Percentiles rank a stretch among this genome's conserved stretches.
Evolutionary conservation across 1,140 invertebrate genomes (phyloP).

Genomic region (Leptopilina clavipes): DNA sequence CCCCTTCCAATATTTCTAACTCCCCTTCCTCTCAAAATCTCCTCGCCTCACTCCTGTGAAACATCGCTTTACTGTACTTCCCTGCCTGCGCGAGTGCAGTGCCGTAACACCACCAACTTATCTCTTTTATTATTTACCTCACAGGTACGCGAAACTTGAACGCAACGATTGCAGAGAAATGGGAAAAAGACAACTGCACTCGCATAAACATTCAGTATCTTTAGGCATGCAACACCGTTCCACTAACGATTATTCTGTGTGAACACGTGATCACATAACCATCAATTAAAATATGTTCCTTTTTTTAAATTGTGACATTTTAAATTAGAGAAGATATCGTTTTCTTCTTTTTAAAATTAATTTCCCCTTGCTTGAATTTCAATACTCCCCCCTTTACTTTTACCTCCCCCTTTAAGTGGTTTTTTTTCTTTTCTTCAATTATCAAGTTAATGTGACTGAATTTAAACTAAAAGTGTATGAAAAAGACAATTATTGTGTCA

Average conservation of each 20-base stretch:
- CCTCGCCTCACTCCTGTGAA: constrained; percentile 50
- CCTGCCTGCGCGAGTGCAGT: constrained; percentile 64
- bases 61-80: constrained; percentile 42
- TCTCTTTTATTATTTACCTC: constrained; percentile 74
- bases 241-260: constrained; percentile 12
- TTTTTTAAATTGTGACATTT: too few relatives aligned
- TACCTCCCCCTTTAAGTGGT: too few relatives aligned
- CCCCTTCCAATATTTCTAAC: constrained; percentile 38
- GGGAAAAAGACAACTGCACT: constrained; percentile 40
- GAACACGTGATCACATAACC: neutral
- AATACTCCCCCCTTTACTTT: too few relatives aligned
- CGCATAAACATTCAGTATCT: constrained; percentile 45
- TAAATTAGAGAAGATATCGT: too few relatives aligned
- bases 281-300: too few relatives aligned
- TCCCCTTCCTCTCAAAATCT: constrained; percentile 35
- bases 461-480: neutral
- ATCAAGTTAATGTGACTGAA: too few relatives aligned
- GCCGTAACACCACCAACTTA: constrained; percentile 71
- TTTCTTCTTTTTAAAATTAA: too few relatives aligned
- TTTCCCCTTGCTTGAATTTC: too few relatives aligned
- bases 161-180: constrained; percentile 44
- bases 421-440: too few relatives aligned
- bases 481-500: neutral
- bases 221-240: constrained; percentile 27
- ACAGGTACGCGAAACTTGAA: constrained; percentile 67